Evolutionary conservation across 2,797 vertebrate species (phyloP).

Genomic region (Spondyliosoma cantharus): DNA sequence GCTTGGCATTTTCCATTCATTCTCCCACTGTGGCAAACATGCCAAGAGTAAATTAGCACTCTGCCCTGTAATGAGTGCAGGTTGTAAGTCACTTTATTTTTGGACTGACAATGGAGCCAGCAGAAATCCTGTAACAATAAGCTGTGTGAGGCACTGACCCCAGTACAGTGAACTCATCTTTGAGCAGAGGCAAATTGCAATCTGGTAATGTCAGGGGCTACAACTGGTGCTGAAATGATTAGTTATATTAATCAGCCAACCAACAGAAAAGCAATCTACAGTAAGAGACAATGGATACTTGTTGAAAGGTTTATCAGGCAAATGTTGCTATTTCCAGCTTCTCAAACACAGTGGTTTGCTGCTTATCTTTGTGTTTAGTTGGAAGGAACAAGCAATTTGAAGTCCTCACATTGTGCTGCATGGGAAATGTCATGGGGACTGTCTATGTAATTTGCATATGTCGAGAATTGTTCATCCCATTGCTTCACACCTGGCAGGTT

Average conservation of each 20-base stretch:
- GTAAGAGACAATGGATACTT: background rate
- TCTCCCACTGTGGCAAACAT: conserved; percentile 18
- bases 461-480: no score
- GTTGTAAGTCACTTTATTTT: conserved; percentile 34
- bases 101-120: conserved; percentile 32
- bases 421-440: background rate
- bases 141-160: conserved; percentile 16
- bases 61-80: conserved; percentile 37
- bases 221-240: background rate
- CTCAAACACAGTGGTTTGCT: background rate
- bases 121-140: conserved; percentile 40
- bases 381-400: background rate
- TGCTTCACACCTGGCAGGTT: no score
- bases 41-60: conserved; percentile 43
- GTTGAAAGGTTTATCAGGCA: background rate
- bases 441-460: no score
- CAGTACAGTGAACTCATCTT: conserved; percentile 1
- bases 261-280: background rate
- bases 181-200: conserved; percentile 7
- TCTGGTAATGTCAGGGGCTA: background rate
- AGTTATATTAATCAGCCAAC: background rate
- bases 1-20: conserved; percentile 47
- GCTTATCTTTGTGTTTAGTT: background rate
- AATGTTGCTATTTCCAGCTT: background rate
- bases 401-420: background rate